Evolutionary conservation across 1,140 invertebrate genomes (phyloP).

Genomic region (Sesamia nonagrioides): DNA sequence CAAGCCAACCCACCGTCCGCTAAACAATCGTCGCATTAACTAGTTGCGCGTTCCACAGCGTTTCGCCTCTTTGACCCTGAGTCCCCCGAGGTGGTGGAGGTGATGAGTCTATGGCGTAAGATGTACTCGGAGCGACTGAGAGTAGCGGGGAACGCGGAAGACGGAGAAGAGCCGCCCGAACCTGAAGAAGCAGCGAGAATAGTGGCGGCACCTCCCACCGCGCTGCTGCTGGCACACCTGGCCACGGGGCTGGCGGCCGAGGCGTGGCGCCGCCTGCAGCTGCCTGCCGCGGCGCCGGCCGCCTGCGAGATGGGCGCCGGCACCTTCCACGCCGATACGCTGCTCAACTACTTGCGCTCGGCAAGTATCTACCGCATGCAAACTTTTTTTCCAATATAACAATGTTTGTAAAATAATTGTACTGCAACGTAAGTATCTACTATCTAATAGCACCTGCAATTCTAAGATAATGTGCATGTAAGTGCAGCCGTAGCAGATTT

Average conservation of each 20-base stretch:
- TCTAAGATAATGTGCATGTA: too few species aligned
- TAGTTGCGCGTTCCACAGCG: slow-evolving; percentile 43
- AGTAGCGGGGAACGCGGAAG: slow-evolving; percentile 51
- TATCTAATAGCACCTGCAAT: too few species aligned
- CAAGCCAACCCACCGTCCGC: neutral
- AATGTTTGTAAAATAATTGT: too few species aligned
- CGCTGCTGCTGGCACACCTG: slow-evolving; percentile 71
- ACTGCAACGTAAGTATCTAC: too few species aligned
- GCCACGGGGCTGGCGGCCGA: slow-evolving; percentile 59
- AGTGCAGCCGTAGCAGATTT: too few species aligned
- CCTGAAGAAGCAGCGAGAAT: slow-evolving; percentile 15
- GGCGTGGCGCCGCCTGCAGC: slow-evolving; percentile 56
- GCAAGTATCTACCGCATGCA: slow-evolving; percentile 49
- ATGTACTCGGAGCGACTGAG: slow-evolving; percentile 59
- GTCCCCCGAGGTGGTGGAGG: slow-evolving; percentile 50
- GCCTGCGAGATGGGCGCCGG: slow-evolving; percentile 59
- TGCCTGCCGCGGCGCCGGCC: slow-evolving; percentile 51
- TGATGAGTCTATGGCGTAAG: slow-evolving; percentile 61
- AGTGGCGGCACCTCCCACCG: slow-evolving; percentile 60
- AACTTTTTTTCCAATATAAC: too few species aligned
- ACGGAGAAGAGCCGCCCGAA: slow-evolving; percentile 43
- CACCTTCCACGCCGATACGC: slow-evolving; percentile 76
- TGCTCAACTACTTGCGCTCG: slow-evolving; percentile 79
- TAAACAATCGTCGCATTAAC: too few species aligned
- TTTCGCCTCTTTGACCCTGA: slow-evolving; percentile 73